Conservation (phyloP, 2,888 invertebrate genomes). For the Hartigia nigra region DNA sequence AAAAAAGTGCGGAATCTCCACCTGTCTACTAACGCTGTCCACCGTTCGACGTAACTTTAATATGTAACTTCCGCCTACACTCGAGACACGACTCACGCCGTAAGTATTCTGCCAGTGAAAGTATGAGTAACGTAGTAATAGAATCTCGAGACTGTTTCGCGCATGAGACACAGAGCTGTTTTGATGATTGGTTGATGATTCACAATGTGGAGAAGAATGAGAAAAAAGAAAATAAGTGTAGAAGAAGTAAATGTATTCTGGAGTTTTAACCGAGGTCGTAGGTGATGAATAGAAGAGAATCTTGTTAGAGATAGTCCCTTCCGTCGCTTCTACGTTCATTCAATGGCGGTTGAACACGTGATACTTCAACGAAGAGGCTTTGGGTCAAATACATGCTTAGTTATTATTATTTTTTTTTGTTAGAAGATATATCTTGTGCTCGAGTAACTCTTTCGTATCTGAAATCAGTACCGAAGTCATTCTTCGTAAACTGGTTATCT, state of each 20-base stretch:
- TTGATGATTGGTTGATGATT: neutral
- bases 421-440: neutral
- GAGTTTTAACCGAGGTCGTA: neutral
- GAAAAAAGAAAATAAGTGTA: neutral
- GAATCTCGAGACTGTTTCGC: conserved; percentile 2
- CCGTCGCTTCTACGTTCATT: neutral
- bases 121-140: conserved; percentile 19
- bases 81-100: neutral
- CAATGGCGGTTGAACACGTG: neutral
- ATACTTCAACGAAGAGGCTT: neutral
- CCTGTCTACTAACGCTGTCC: conserved; percentile 21
- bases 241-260: neutral
- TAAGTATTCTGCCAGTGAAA: conserved; percentile 34
- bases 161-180: neutral
- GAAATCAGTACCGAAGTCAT: neutral
- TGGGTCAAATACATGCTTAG: neutral
- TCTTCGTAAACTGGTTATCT: neutral
- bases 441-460: neutral
- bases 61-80: conserved; percentile 14
- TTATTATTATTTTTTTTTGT: neutral
- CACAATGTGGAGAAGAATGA: neutral
- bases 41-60: conserved; percentile 10
- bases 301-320: neutral
- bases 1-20: conserved; percentile 28
- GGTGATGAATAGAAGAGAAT: neutral